Evolutionary conservation across 2,797 vertebrate species (phyloP).

Genomic region (Eremophila alpestris): DNA sequence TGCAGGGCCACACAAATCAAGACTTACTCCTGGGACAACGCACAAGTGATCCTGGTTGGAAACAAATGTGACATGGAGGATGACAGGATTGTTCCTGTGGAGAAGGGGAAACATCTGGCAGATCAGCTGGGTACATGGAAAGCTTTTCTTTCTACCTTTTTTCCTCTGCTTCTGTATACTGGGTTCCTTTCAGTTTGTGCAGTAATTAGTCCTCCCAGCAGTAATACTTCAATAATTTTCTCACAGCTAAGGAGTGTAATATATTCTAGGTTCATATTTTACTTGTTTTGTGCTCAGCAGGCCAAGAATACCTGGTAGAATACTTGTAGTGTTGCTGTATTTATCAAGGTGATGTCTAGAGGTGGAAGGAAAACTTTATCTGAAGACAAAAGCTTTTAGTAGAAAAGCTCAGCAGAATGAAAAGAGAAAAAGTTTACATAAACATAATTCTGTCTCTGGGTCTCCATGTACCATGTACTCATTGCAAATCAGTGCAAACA

Average conservation of each 20-base stretch:
- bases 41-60: conserved; percentile 95
- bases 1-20: conserved; percentile 96
- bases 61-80: conserved; percentile 98
- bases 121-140: conserved; percentile 88
- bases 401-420: not conserved
- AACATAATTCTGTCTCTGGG: not conserved
- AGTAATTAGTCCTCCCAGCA: not conserved
- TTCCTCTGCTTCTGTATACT: not conserved
- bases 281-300: not conserved
- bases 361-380: not conserved
- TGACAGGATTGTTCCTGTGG: conserved; percentile 86
- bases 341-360: not conserved
- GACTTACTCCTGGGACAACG: conserved; percentile 97
- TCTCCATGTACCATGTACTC: not conserved
- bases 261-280: not conserved
- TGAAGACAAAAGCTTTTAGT: not conserved
- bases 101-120: conserved; percentile 92
- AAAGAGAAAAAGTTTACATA: not conserved
- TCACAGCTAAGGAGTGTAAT: not conserved
- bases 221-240: not conserved
- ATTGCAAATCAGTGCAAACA: not conserved
- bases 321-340: not conserved
- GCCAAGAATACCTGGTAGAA: not conserved
- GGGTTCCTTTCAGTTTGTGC: not conserved
- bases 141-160: not conserved